Evolutionary conservation across 2,888 invertebrate genomes (phyloP), one percentile per base, ranked within the genome.

Genomic region (Patella depressa): DNA sequence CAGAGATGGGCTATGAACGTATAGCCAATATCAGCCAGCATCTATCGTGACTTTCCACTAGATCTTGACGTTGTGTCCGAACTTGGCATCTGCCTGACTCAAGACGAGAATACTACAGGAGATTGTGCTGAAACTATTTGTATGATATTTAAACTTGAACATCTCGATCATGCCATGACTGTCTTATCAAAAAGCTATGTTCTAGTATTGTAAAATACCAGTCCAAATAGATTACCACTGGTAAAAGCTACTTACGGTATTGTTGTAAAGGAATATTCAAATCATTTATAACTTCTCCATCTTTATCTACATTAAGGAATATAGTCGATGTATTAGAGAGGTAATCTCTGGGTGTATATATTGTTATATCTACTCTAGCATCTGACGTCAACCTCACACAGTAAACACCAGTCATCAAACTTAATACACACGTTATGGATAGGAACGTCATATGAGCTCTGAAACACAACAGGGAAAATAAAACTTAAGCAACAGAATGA

Each of bases 371-470:
- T 55, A 89, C 87, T 29, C 79, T 82, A 0, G 86, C 87, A 59
- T 85, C 83, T 17, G 79, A 73, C 54, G 80, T 29, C 11, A 72
- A 72, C n/a, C 80, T 72, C 9, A 79, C 76, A 79, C 84, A 81
- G 81, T 87, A 88, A 14, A 88, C 88, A n/a, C 87, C 87, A 54
- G 86, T 82, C 9, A 82, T 78, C 65, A 89, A 73, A 59, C 86
- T 84, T 73, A 89, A 77, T 7, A 88, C 74, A 78, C 87, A 86
- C 17, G 86, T 15, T 19, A 84, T 78, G 12, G 84, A 85, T 69
- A 88, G 74, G 9, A 89, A 76, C 3, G 85, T 84, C 75, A 89
- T 72, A 69, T 89, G 86, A 15, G 87, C 81, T 72, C 89, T 89
- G 82, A 70, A 86, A 72, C 11, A 72, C 17, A 55, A 55, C 34